phyloP scores from a whole-genome alignment of 2,797 vertebrate species.

The Cyprinella venusta region DNA sequence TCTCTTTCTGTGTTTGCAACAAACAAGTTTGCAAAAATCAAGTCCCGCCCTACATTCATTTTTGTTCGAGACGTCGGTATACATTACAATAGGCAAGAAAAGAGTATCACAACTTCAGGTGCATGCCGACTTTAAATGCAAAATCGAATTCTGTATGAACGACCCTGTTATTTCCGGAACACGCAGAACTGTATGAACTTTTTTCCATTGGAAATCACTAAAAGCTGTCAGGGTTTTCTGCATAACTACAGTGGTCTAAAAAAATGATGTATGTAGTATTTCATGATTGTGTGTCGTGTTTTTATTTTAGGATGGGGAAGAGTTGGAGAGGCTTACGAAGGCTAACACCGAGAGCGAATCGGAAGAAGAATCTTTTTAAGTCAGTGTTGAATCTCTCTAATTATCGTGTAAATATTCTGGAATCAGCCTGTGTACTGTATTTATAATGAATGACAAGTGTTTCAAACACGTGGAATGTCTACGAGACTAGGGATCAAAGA shows the following conservation, averaged over 20 bases:
- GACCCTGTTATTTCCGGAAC: not conserved
- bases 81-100: not conserved
- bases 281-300: slow-evolving; percentile 54
- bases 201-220: not conserved
- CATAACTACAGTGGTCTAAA: not conserved
- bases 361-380: slow-evolving; percentile 83
- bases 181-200: not conserved
- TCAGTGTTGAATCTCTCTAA: slow-evolving; percentile 24
- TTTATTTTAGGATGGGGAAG: slow-evolving; percentile 89
- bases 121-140: not conserved
- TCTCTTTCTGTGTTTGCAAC: not conserved
- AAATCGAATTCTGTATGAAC: not conserved
- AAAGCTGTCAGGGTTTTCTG: not conserved
- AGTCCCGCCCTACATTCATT: not conserved
- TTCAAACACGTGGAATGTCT: not conserved
- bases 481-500: not conserved
- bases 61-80: not conserved
- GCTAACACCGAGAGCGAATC: slow-evolving; percentile 88
- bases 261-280: not conserved
- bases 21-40: not conserved
- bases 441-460: not conserved
- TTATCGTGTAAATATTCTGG: slow-evolving; percentile 37
- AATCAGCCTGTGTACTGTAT: slow-evolving; percentile 22
- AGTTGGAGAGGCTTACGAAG: slow-evolving; percentile 89
- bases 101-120: not conserved